phyloP scores from a whole-genome alignment of 2,888 invertebrate species.

The Leptinotarsa tumamoca region DNA sequence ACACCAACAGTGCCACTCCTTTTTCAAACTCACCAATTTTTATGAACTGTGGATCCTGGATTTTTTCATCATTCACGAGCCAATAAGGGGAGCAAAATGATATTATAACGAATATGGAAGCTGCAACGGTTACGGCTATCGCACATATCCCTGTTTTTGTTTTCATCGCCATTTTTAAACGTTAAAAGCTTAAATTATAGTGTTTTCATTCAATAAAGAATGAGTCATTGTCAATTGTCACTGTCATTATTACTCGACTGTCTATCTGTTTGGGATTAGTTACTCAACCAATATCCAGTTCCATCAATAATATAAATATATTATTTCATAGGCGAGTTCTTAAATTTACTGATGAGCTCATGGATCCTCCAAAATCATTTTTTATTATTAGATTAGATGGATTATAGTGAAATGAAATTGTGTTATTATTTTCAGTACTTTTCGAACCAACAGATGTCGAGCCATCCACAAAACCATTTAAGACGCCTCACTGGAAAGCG shows the following conservation, averaged over 20 bases:
- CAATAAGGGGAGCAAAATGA: slow-evolving; percentile 90
- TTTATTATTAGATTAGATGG: no score
- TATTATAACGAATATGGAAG: slow-evolving; percentile 80
- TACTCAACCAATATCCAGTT: no score
- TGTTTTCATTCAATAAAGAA: background rate
- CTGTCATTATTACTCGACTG: no score
- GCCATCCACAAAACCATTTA: slow-evolving; percentile 80
- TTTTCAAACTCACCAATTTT: slow-evolving; percentile 76
- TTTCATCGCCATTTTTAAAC: slow-evolving; percentile 70
- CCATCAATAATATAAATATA: no score
- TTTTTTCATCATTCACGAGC: slow-evolving; percentile 85
- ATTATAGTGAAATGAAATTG: no score
- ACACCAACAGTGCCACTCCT: slow-evolving; percentile 34
- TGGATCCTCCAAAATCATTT: no score
- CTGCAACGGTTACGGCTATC: slow-evolving; percentile 74
- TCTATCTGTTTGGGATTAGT: no score
- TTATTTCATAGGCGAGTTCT: no score
- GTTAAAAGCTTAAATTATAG: background rate
- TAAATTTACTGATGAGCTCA: no score
- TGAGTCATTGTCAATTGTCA: background rate
- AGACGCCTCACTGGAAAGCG: slow-evolving; percentile 64
- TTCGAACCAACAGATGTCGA: slow-evolving; percentile 90
- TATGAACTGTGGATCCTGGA: slow-evolving; percentile 82
- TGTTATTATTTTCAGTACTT: slow-evolving; percentile 74
- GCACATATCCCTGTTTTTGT: slow-evolving; percentile 76